Evolutionary conservation across 2,797 vertebrate species (phyloP), one percentile per base, ranked within the genome.

Genomic region (Enteromius anoplus): DNA sequence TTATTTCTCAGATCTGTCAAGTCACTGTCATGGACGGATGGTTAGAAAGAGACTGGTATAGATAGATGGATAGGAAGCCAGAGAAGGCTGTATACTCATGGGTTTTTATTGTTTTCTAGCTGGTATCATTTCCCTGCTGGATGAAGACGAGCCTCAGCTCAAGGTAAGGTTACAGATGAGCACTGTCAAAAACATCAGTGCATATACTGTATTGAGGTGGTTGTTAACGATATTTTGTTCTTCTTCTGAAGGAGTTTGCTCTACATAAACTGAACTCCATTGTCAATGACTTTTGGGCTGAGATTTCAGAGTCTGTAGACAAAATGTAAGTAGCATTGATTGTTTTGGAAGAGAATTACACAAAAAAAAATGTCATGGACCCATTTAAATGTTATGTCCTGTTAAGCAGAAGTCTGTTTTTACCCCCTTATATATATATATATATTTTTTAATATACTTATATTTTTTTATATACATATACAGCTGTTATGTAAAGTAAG

Each of bases 241-340:
- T 40, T 34, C 77, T 65, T 37, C 91, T 90, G 0, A 87, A 99
- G 98, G 98, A 99, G 91, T 99, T 99, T 95, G 98, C 98, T 84
- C 94, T 99, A 89, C 97, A 98, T 80, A 99, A 99, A 84, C 91
- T 99, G 81, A 97, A 99, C 91, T 93, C 96, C 81, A 96, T 99
- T 85, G 98, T 99, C 86, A 99, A 99, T 93, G 98, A 99, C 92
- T 99, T 99, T 92, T 99, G 98, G 98, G 98, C 98, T 90, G 98
- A 99, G 92, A 99, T 99, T 91, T 99, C 98, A 0, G 98, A 99
- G 91, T 99, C 98, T n/a, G 98, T 99, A 86, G 98, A 97, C 92
- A 99, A 99, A 95, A 99, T 99, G 98, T 99, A 97, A 97, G 98
- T 92, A 80, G 5, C 32, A 1, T n/a, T 23, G 1, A 12, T 17